Base-by-base conservation (phyloP, 2,797 vertebrate genomes). In the Xenopus petersii region DNA sequence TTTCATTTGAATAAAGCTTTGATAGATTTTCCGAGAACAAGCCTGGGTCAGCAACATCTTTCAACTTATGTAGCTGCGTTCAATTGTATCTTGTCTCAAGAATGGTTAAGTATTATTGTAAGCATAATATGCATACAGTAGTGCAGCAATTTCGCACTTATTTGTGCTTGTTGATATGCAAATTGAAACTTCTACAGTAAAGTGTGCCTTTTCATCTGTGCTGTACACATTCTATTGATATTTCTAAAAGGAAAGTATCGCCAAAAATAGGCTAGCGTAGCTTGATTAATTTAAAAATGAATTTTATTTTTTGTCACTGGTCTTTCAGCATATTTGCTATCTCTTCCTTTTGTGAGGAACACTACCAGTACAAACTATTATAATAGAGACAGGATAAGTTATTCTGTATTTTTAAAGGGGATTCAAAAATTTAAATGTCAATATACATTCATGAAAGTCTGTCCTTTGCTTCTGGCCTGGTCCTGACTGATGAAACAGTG, bases 1-100 rank as follows among this genome's bases (percentile, higher is more conserved):
- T 13, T 56, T 56, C 54, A 56, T 56, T 56, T 60, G 17, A 12
- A 12, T 54, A 49, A 33, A 26, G 62, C 75, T 71, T 75, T 62
- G 6, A 30, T 33, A 15, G 26, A 61, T 56, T 56, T 16, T 17
- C 71, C 69, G 64, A 77, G 74, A 13, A 74, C 3, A 9, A 56
- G n/a, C 13, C 54, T 16, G 54, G 62, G 30, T 16, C 62, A 26
- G 42, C 42, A 64, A 64, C 26, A 33, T 64, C 62, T 47, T 64
- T 47, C n/a, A 12, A 33, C 54, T 17, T 56, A 56, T 56, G 54
- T 56, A 16, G 16, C 54, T 56, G n/a, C n/a, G 16, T 10, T 56
- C 54, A 56, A 56, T 56, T 56, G 54, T 56, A 17, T 56, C 54
- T 55, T 55, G 54, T 56, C 15, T 56, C 54, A 56, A 56, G 13